phyloP scores from a whole-genome alignment of 23 tunicate genomes.

The Oikopleura dioica region DNA sequence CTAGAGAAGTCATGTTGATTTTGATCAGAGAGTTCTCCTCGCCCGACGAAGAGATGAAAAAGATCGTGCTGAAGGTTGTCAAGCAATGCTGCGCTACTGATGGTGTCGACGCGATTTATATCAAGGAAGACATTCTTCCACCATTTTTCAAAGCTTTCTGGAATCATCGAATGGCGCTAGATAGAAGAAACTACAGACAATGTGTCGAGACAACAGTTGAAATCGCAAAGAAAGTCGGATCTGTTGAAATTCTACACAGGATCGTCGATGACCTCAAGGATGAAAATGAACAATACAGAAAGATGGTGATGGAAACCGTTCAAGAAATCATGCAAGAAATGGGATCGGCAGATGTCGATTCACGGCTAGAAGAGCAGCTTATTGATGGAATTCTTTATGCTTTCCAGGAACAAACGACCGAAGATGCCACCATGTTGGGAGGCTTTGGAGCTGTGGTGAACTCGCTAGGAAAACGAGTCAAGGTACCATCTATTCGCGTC shows the following conservation, averaged over 20 bases:
- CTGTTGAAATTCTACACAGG: constrained; percentile 56
- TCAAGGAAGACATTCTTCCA: constrained; percentile 74
- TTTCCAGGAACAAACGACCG: constrained; percentile 99
- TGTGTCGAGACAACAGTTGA: constrained; percentile 95
- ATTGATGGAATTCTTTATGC: constrained; percentile 96
- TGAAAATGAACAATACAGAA: constrained; percentile 96
- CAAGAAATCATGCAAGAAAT: constrained; percentile 54
- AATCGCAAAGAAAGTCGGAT: constrained; percentile 90
- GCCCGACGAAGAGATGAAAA: constrained; percentile 99
- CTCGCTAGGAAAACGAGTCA: constrained; percentile 80
- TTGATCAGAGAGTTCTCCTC: constrained; percentile 93
- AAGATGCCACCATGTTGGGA: constrained; percentile 84
- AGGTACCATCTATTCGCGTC: constrained; percentile 69
- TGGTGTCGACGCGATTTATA: constrained; percentile 95
- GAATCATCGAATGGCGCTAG: constrained; percentile 97
- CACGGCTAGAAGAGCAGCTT: constrained; percentile 75
- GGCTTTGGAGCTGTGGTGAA: constrained; percentile 98
- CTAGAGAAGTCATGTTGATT: constrained; percentile 99
- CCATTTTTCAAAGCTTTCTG: constrained; percentile 94
- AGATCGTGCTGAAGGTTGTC: constrained; percentile 90
- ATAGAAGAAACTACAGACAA: constrained; percentile 81
- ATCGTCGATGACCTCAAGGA: constrained; percentile 90
- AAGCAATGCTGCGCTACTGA: constrained; percentile 99
- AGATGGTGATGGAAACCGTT: constrained; percentile 97
- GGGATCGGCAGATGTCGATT: constrained; percentile 86